Conservation (phyloP, 2,113 vertebrate genomes). For the Mystacornis crossleyi region DNA sequence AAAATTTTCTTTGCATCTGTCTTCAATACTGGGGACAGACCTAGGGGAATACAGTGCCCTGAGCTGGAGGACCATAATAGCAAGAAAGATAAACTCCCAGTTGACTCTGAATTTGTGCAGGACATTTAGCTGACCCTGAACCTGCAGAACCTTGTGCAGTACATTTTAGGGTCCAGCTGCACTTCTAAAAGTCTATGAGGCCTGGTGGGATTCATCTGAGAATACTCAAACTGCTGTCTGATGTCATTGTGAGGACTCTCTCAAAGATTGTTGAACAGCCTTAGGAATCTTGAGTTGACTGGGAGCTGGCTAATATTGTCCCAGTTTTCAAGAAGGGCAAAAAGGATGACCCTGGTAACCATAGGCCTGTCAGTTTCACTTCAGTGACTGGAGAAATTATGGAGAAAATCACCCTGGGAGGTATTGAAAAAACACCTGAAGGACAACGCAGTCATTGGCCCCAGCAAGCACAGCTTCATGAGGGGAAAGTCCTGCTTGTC, state of each 20-base stretch:
- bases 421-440: background rate
- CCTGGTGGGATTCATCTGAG: background rate
- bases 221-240: background rate
- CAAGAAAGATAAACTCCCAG: background rate
- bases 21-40: background rate
- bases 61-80: background rate
- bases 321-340: background rate
- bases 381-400: background rate
- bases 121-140: background rate
- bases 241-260: background rate
- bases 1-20: background rate
- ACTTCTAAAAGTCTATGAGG: background rate
- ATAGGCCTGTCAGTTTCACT: background rate
- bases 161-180: background rate
- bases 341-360: background rate
- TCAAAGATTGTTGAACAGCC: background rate
- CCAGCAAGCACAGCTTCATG: accelerated
- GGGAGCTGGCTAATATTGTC: background rate
- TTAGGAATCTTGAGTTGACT: background rate
- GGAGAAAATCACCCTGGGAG: background rate
- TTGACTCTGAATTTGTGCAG: background rate
- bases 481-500: background rate
- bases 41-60: background rate
- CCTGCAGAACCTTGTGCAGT: background rate
- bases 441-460: background rate